phyloP scores from a whole-genome alignment of 2,888 invertebrate species.

The Cheilosia pagana region DNA sequence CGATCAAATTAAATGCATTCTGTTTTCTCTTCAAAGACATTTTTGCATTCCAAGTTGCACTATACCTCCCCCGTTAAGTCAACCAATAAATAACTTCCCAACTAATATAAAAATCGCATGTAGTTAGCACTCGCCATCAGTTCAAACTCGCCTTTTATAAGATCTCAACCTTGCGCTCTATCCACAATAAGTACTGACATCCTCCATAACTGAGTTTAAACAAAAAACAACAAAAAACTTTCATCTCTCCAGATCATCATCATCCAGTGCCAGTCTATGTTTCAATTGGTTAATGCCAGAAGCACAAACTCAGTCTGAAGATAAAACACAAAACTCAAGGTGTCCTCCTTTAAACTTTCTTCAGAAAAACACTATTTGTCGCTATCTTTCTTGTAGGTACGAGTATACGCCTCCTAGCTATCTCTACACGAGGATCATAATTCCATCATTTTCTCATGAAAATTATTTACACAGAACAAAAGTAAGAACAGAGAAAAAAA shows the following conservation, averaged over 20 bases:
- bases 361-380: conserved; percentile 41
- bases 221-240: conserved; percentile 24
- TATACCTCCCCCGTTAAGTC: too few species aligned
- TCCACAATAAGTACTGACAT: neutral
- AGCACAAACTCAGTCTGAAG: neutral
- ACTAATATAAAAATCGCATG: too few species aligned
- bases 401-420: conserved; percentile 21
- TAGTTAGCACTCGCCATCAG: too few species aligned
- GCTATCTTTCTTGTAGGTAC: conserved; percentile 24
- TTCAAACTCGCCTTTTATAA: neutral
- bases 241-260: conserved; percentile 39
- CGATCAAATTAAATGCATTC: too few species aligned
- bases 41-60: too few species aligned
- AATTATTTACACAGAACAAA: conserved; percentile 33
- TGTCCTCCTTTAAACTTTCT: conserved; percentile 26
- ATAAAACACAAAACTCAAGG: conserved; percentile 8
- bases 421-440: conserved; percentile 40
- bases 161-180: neutral
- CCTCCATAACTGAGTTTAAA: conserved; percentile 4
- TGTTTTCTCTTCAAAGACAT: too few species aligned
- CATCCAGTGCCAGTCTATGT: neutral
- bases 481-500: neutral
- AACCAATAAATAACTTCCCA: too few species aligned
- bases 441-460: conserved; percentile 45
- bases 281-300: conserved; percentile 2